phyloP scores from a whole-genome alignment of 23 tunicate species.

The Styela clava region DNA sequence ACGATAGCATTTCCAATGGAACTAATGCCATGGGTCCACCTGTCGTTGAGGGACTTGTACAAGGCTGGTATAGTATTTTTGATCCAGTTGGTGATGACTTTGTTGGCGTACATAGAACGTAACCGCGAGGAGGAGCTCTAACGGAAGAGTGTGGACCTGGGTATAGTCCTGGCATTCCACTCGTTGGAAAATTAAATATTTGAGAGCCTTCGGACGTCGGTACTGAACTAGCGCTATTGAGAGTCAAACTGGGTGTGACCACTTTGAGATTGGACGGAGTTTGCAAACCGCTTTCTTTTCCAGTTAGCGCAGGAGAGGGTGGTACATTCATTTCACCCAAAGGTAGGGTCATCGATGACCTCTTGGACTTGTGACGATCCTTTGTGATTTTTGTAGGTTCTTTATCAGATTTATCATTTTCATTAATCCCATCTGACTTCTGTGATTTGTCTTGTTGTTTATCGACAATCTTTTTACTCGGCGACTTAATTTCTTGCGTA shows the following conservation, averaged over 20 bases:
- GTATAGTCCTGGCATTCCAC: not conserved
- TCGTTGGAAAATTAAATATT: conserved; percentile 52
- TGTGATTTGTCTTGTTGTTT: conserved; percentile 11
- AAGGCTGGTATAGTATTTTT: not conserved
- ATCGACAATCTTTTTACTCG: not conserved
- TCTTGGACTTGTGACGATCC: not conserved
- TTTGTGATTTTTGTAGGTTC: not conserved
- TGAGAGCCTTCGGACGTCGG: conserved; percentile 43
- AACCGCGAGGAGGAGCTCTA: not conserved
- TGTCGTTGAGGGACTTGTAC: not conserved
- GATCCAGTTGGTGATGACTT: conserved; percentile 4
- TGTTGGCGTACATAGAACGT: not conserved
- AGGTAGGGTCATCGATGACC: not conserved
- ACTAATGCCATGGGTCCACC: conserved; percentile 2
- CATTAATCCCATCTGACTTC: not conserved
- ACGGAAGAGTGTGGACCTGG: not conserved
- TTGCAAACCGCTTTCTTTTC: conserved; percentile 67
- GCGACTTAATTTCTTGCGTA: not conserved
- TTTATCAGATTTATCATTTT: conserved; percentile 1
- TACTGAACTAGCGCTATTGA: conserved; percentile 8
- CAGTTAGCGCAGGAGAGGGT: not conserved
- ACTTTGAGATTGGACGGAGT: conserved; percentile 72
- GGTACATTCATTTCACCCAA: not conserved
- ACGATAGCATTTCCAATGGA: not conserved
- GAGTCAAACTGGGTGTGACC: conserved; percentile 50